Conservation (phyloP, 2,888 invertebrate genomes). For the Bugula neritina region DNA sequence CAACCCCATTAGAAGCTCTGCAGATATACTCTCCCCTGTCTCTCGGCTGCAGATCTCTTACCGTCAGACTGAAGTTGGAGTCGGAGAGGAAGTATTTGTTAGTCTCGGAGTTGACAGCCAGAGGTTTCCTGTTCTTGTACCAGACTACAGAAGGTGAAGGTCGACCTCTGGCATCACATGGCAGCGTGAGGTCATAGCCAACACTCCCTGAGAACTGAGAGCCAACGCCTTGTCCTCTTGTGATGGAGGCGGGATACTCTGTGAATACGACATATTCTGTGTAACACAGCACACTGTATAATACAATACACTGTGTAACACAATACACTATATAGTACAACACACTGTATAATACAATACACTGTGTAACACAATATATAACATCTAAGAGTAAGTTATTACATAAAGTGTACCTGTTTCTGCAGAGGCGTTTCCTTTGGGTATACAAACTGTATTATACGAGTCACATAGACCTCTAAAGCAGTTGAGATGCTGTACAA, state of each 20-base stretch:
- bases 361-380: no score
- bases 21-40: constrained; percentile 81
- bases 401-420: no score
- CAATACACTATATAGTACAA: no score
- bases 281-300: no score
- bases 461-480: no score
- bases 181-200: constrained; percentile 36
- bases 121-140: constrained; percentile 66
- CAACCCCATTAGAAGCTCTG: constrained; percentile 71
- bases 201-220: constrained; percentile 34
- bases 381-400: no score
- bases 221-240: constrained; percentile 32
- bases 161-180: constrained; percentile 36
- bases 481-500: background rate
- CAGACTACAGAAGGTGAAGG: constrained; percentile 66
- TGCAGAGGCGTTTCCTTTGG: no score
- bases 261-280: no score
- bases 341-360: no score
- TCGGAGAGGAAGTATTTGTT: constrained; percentile 21
- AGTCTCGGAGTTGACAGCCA: background rate
- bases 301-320: no score
- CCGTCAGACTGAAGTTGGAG: constrained; percentile 64
- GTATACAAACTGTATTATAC: no score
- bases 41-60: constrained; percentile 60
- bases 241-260: constrained; percentile 23